phyloP scores from a whole-genome alignment of 2,888 invertebrate genomes.

The Amblyjoppa fuscipennis region DNA sequence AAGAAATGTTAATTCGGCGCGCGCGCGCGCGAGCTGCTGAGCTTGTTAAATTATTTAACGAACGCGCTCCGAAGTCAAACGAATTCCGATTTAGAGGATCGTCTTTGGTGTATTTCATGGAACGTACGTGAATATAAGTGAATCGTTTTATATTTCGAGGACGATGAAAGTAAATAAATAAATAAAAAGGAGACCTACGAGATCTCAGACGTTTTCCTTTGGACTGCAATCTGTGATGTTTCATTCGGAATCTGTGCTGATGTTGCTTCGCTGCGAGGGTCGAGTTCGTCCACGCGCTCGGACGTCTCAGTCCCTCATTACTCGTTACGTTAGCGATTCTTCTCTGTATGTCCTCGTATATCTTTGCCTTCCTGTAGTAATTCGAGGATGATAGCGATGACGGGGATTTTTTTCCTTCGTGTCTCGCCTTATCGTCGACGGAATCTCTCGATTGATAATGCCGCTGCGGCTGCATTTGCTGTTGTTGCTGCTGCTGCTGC shows the following conservation, averaged over 20 bases:
- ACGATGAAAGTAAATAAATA: background rate
- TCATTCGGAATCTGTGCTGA: constrained; percentile 80
- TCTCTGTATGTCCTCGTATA: constrained; percentile 79
- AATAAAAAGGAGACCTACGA: constrained; percentile 76
- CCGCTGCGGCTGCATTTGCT: constrained; percentile 14
- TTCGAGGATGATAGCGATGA: constrained; percentile 46
- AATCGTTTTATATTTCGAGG: background rate
- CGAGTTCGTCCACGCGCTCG: constrained; percentile 73
- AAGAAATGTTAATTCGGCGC: background rate
- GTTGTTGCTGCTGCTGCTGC: constrained; percentile 19
- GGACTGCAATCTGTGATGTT: constrained; percentile 79
- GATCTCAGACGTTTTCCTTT: constrained; percentile 80
- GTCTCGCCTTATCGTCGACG: constrained; percentile 40
- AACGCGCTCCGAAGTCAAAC: constrained; percentile 7
- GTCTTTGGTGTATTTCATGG: background rate
- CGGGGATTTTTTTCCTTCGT: constrained; percentile 39
- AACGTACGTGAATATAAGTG: no score
- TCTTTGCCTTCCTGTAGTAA: constrained; percentile 74
- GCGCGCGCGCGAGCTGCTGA: background rate
- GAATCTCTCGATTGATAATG: constrained; percentile 47
- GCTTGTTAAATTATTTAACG: constrained; percentile 48
- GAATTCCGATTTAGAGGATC: background rate
- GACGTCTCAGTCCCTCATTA: constrained; percentile 53
- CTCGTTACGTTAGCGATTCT: constrained; percentile 77
- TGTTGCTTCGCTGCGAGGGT: constrained; percentile 70